Percentiles rank a stretch among this genome's conserved stretches.
Conservation (phyloP, 2,113 vertebrate genomes). For the Hippocampus zosterae region DNA sequence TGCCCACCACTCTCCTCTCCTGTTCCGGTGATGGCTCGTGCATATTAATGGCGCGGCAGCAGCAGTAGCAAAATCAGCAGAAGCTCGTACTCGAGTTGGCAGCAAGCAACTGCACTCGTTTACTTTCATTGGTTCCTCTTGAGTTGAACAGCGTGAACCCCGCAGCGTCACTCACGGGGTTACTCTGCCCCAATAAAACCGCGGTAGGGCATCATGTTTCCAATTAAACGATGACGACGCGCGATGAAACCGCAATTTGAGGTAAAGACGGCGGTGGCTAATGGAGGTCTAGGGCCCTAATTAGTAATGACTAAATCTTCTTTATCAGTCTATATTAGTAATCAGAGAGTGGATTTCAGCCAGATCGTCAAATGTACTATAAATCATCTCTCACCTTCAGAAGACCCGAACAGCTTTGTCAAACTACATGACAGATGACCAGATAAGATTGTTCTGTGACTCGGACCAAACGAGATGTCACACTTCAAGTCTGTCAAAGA, state of each 20-base stretch:
- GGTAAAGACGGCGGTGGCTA: conserved; percentile 11
- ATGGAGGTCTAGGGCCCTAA: neutral
- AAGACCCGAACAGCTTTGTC: neutral
- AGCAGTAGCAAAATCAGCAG: conserved; percentile 2
- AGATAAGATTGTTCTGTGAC: too few species aligned
- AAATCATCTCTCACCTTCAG: neutral
- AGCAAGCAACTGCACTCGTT: neutral
- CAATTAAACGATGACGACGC: conserved; percentile 33
- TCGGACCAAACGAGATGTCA: too few species aligned
- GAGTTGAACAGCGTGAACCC: conserved; percentile 41
- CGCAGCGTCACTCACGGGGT: conserved; percentile 3
- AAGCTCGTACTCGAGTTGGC: conserved; percentile 4
- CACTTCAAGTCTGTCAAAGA: too few species aligned
- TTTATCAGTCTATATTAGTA: neutral
- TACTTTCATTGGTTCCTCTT: conserved; percentile 33
- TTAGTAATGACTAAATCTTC: neutral
- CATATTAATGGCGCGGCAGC: conserved; percentile 23
- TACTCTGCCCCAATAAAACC: conserved; percentile 27
- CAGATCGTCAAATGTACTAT: neutral
- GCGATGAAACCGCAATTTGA: conserved; percentile 10
- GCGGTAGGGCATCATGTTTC: conserved; percentile 15
- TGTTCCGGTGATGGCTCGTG: conserved; percentile 9
- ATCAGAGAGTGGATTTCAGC: neutral
- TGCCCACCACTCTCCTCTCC: conserved; percentile 9
- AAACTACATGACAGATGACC: too few species aligned